These are phyloP conservation scores for Hemiprocne comata DNA, from an alignment of 2,113 vertebrate genomes.

Conservation along the genomic window DNA sequence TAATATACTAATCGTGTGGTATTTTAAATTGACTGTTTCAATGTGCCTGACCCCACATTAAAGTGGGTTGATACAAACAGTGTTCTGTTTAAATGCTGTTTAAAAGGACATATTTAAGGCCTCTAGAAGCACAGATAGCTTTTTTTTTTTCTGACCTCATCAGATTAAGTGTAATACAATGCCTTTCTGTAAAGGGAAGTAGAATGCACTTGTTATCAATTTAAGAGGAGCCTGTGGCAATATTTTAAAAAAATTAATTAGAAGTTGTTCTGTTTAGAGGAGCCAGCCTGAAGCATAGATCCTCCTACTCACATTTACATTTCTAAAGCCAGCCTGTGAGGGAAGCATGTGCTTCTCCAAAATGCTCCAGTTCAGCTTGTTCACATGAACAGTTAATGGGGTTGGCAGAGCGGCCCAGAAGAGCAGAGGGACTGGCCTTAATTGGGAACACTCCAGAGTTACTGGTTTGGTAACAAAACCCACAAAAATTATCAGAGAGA, in stretches of 20 bases:
- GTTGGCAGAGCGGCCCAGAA: not conserved
- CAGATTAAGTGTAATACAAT: constrained; percentile 63
- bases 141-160: constrained; percentile 44
- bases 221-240: constrained; percentile 60
- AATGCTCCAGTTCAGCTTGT: not conserved
- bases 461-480: not conserved
- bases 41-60: constrained; percentile 56
- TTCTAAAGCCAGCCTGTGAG: constrained; percentile 35
- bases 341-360: not conserved
- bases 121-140: constrained; percentile 44
- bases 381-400: not conserved
- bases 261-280: constrained; percentile 68
- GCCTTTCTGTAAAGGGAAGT: constrained; percentile 58
- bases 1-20: constrained; percentile 54
- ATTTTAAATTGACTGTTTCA: constrained; percentile 65
- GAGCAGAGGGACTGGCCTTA: not conserved
- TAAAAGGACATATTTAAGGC: constrained; percentile 67
- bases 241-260: constrained; percentile 65
- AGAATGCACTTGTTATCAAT: constrained; percentile 58
- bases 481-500: too few species aligned
- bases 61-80: constrained; percentile 58
- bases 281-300: constrained; percentile 56
- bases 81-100: constrained; percentile 48
- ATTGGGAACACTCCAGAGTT: not conserved
- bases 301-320: constrained; percentile 44